phyloP scores from a whole-genome alignment of 2,888 invertebrate species.

The Ptycholaimellus sp. region DNA sequence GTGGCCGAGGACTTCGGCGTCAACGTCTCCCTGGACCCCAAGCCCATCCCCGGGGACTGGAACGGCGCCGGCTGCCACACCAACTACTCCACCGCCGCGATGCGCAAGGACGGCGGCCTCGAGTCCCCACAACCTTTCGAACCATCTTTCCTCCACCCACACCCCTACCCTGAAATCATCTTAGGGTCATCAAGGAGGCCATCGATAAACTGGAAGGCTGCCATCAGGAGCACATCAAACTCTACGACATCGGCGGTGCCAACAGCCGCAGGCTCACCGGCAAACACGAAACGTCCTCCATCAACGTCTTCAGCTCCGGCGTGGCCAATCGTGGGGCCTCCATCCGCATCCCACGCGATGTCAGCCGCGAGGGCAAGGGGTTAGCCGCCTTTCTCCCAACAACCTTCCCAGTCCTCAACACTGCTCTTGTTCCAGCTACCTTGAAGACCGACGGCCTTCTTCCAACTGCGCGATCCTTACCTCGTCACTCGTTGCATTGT shows the following conservation, averaged over 20 bases:
- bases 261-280: constrained; percentile 77
- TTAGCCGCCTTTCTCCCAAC: too few relatives aligned
- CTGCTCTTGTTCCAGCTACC: constrained; percentile 12
- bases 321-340: constrained; percentile 22
- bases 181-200: constrained; percentile 69
- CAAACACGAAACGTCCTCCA: constrained; percentile 78
- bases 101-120: constrained; percentile 45
- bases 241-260: constrained; percentile 55
- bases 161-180: background rate
- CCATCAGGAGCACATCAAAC: constrained; percentile 74
- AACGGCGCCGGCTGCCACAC: constrained; percentile 71
- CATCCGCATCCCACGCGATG: constrained; percentile 22
- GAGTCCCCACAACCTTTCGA: too few relatives aligned
- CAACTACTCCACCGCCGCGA: constrained; percentile 68
- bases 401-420: too few relatives aligned
- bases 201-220: constrained; percentile 75
- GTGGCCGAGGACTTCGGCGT: constrained; percentile 34
- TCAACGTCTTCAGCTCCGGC: constrained; percentile 61
- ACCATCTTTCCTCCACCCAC: too few relatives aligned
- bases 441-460: constrained; percentile 21
- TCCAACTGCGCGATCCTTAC: constrained; percentile 22
- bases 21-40: constrained; percentile 31
- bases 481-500: too few relatives aligned
- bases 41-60: constrained; percentile 39
- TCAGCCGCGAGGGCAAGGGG: constrained; percentile 15